Conservation (phyloP, 2,797 vertebrate genomes). For the Sibirionetta formosa region DNA sequence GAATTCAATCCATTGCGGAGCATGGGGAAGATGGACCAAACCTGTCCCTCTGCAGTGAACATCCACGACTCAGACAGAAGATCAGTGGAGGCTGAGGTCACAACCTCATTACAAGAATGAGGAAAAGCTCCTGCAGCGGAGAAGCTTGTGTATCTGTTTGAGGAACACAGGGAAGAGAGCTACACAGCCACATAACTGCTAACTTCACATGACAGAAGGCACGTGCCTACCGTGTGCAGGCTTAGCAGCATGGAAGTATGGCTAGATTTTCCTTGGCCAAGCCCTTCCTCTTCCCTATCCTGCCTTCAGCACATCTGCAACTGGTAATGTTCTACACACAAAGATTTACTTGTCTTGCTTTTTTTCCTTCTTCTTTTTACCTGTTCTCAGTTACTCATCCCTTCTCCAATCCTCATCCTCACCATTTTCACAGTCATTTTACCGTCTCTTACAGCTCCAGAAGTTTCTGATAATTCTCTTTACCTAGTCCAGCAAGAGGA, state of each 20-base stretch:
- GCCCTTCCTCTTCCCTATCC: neutral
- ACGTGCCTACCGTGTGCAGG: accelerated
- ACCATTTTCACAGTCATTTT: neutral
- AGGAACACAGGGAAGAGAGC: neutral
- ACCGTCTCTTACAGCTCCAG: neutral
- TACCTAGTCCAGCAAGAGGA: neutral
- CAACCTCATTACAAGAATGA: neutral
- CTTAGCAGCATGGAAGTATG: neutral
- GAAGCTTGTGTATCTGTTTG: neutral
- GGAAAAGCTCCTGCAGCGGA: neutral
- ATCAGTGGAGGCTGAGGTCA: neutral
- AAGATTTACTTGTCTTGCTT: neutral
- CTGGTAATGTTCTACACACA: neutral
- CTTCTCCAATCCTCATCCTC: neutral
- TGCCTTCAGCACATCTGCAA: neutral
- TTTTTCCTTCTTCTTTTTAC: neutral
- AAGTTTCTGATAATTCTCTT: neutral
- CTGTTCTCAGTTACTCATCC: neutral
- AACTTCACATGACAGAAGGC: neutral
- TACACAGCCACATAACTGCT: neutral
- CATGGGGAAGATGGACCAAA: neutral
- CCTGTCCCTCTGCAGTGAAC: neutral
- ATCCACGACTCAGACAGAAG: neutral
- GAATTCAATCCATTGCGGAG: neutral
- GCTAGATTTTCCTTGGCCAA: neutral